phyloP scores from a whole-genome alignment of 2,888 invertebrate genomes.

The Megamerina dolium region DNA sequence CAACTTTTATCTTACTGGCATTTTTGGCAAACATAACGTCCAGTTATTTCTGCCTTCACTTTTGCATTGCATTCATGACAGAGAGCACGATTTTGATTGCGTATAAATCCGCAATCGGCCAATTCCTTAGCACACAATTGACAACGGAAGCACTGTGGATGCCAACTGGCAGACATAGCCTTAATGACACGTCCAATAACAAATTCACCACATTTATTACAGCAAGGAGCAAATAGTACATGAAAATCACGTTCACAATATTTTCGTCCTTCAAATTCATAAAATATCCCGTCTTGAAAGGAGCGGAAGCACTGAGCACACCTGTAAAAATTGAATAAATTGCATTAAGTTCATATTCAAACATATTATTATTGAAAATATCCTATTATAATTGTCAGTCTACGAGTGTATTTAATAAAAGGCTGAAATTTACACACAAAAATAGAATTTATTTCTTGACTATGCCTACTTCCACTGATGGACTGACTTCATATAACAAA shows the following conservation, averaged over 20 bases:
- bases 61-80: slow-evolving; percentile 96
- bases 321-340: slow-evolving; percentile 50
- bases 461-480: too few species aligned
- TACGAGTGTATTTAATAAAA: neutral
- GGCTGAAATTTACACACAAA: too few species aligned
- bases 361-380: slow-evolving; percentile 2
- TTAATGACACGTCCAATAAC: slow-evolving; percentile 98
- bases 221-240: slow-evolving; percentile 90
- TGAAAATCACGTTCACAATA: slow-evolving; percentile 99
- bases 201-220: slow-evolving; percentile 85
- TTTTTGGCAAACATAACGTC: slow-evolving; percentile 96
- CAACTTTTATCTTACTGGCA: slow-evolving; percentile 98
- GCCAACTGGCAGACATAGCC: slow-evolving; percentile 99
- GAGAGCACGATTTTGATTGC: slow-evolving; percentile 73
- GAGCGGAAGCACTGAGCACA: slow-evolving; percentile 98
- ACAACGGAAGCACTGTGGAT: slow-evolving; percentile 95
- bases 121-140: slow-evolving; percentile 86
- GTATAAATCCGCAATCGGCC: slow-evolving; percentile 96
- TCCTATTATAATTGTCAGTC: neutral
- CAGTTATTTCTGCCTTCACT: slow-evolving; percentile 89
- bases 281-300: slow-evolving; percentile 95
- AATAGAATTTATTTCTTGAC: too few species aligned
- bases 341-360: neutral
- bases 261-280: slow-evolving; percentile 97
- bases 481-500: too few species aligned